These are phyloP conservation scores for Todiramphus chloris DNA, from an alignment of 2,113 vertebrate genomes.

Conservation along the genomic window DNA sequence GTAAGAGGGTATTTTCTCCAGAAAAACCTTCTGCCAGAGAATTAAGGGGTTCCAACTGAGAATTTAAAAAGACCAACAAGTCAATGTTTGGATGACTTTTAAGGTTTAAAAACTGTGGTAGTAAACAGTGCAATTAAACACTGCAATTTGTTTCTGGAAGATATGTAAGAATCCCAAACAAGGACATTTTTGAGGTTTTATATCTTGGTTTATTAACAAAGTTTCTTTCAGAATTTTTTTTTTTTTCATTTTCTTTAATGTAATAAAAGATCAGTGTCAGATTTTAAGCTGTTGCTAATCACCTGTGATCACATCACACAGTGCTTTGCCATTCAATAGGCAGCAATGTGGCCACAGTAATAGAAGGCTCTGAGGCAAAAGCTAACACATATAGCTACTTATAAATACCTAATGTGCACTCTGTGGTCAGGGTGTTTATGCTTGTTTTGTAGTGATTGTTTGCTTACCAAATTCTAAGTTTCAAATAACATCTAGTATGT, in stretches of 20 bases:
- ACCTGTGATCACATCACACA: neutral
- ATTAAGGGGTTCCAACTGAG: neutral
- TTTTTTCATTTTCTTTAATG: neutral
- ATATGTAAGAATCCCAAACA: neutral
- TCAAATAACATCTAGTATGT: neutral
- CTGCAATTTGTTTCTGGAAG: neutral
- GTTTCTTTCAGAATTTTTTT: neutral
- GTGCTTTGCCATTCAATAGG: neutral
- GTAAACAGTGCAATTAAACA: neutral
- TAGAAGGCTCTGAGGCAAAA: neutral
- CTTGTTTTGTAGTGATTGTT: neutral
- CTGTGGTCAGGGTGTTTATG: neutral
- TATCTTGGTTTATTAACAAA: neutral
- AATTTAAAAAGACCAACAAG: neutral
- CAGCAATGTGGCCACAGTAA: neutral
- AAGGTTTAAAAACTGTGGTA: neutral
- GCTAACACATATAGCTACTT: neutral
- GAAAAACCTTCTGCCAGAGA: neutral
- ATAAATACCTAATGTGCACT: neutral
- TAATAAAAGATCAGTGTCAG: neutral
- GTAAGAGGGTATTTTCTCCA: neutral
- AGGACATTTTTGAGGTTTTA: neutral
- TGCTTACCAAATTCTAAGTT: neutral
- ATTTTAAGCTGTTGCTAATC: neutral
- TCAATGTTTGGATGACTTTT: neutral